These are phyloP conservation scores for Chlorops oryzae DNA, from an alignment of 1,140 invertebrate species.

Conservation along the genomic window DNA sequence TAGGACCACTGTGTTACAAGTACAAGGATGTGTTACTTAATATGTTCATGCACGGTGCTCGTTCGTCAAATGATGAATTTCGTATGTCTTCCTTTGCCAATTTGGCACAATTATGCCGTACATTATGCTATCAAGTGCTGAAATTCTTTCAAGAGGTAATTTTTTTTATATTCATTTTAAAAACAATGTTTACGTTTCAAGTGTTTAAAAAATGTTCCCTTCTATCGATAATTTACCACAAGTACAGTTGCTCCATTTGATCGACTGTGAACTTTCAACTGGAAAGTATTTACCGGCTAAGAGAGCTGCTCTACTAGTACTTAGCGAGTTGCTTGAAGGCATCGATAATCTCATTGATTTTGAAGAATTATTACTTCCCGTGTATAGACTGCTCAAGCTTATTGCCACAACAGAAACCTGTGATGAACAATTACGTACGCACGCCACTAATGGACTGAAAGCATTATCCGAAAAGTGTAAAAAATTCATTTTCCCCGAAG, in stretches of 20 bases:
- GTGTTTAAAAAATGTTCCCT: not conserved
- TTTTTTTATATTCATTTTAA: slow-evolving; percentile 13
- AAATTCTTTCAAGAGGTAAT: slow-evolving; percentile 62
- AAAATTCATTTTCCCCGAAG: slow-evolving; percentile 53
- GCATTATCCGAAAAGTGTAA: slow-evolving; percentile 61
- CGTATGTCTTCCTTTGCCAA: slow-evolving; percentile 73
- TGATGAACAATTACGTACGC: slow-evolving; percentile 61
- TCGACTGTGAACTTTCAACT: slow-evolving; percentile 55
- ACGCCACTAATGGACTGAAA: slow-evolving; percentile 64
- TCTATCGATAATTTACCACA: not conserved
- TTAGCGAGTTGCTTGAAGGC: slow-evolving; percentile 62
- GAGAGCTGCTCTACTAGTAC: slow-evolving; percentile 64
- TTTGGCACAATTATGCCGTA: slow-evolving; percentile 68
- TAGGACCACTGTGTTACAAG: slow-evolving; percentile 61
- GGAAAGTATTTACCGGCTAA: slow-evolving; percentile 61
- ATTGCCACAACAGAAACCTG: slow-evolving; percentile 54
- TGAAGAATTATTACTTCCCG: slow-evolving; percentile 54
- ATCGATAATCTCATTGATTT: slow-evolving; percentile 59
- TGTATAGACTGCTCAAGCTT: slow-evolving; percentile 62
- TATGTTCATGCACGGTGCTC: slow-evolving; percentile 58
- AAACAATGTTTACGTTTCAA: slow-evolving; percentile 6
- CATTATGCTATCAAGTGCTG: slow-evolving; percentile 65
- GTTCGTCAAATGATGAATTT: slow-evolving; percentile 61
- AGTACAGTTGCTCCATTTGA: slow-evolving; percentile 60
- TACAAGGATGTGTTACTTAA: slow-evolving; percentile 65